Conservation (phyloP, 2,113 vertebrate species). For the Oncorhynchus clarkii region DNA sequence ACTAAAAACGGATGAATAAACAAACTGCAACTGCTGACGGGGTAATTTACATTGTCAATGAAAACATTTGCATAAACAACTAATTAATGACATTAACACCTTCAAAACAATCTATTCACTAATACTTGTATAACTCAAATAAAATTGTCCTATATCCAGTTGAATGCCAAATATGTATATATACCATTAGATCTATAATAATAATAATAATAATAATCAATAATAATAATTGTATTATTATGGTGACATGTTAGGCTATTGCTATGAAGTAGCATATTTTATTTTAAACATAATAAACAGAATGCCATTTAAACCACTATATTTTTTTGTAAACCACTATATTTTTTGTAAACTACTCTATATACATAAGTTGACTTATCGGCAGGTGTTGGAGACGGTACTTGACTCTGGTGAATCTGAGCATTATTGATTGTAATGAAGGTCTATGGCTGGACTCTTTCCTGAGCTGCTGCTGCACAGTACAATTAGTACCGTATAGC, state of each 20-base stretch:
- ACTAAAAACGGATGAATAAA: constrained; percentile 90
- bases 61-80: constrained; percentile 88
- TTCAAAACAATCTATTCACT: constrained; percentile 57
- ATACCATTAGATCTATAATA: no score
- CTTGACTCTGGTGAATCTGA: neutral
- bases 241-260: constrained; percentile 65
- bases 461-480: constrained; percentile 84
- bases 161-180: no score
- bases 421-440: neutral
- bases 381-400: neutral
- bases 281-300: neutral
- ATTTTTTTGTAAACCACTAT: no score
- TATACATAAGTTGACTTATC: neutral
- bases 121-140: neutral
- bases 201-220: constrained; percentile 36
- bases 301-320: neutral
- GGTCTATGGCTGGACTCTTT: neutral
- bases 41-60: constrained; percentile 90
- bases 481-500: constrained; percentile 72
- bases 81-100: neutral
- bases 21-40: constrained; percentile 84
- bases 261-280: no score
- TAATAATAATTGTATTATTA: constrained; percentile 86
- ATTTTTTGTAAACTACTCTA: neutral
- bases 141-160: no score